These are phyloP conservation scores for Euzophera pinguis DNA, from an alignment of 2,888 invertebrate genomes.

Conservation along the genomic window DNA sequence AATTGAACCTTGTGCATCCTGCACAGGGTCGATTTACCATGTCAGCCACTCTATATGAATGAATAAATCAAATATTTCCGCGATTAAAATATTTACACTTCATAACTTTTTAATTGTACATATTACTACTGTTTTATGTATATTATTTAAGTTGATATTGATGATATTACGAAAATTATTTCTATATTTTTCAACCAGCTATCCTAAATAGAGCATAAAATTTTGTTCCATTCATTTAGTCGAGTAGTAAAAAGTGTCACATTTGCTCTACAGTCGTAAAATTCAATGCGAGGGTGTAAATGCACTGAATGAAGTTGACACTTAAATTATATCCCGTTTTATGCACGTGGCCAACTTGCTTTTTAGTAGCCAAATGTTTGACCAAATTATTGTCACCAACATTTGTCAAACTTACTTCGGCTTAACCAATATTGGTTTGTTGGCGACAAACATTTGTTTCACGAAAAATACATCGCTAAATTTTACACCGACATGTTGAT, in stretches of 20 bases:
- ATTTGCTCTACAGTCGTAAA: slow-evolving; percentile 37
- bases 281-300: slow-evolving; percentile 48
- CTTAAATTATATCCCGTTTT: slow-evolving; percentile 37
- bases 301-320: slow-evolving; percentile 33
- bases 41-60: too few relatives aligned
- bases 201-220: not conserved
- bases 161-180: too few relatives aligned
- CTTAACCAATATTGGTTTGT: slow-evolving; percentile 16
- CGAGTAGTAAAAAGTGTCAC: slow-evolving; percentile 27
- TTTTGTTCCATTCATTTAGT: slow-evolving; percentile 17
- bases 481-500: slow-evolving; percentile 48
- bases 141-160: too few relatives aligned
- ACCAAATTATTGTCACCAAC: slow-evolving; percentile 22
- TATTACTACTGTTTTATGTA: too few relatives aligned
- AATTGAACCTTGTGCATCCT: too few relatives aligned
- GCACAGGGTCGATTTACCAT: too few relatives aligned
- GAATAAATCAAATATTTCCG: too few relatives aligned
- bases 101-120: too few relatives aligned
- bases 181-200: too few relatives aligned
- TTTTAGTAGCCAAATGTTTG: slow-evolving; percentile 27
- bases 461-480: slow-evolving; percentile 39
- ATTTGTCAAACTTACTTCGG: slow-evolving; percentile 23
- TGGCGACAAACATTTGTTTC: slow-evolving; percentile 17
- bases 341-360: slow-evolving; percentile 31
- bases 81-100: too few relatives aligned